phyloP scores from a whole-genome alignment of 2,888 invertebrate species.

The Cylloceria caligata region DNA sequence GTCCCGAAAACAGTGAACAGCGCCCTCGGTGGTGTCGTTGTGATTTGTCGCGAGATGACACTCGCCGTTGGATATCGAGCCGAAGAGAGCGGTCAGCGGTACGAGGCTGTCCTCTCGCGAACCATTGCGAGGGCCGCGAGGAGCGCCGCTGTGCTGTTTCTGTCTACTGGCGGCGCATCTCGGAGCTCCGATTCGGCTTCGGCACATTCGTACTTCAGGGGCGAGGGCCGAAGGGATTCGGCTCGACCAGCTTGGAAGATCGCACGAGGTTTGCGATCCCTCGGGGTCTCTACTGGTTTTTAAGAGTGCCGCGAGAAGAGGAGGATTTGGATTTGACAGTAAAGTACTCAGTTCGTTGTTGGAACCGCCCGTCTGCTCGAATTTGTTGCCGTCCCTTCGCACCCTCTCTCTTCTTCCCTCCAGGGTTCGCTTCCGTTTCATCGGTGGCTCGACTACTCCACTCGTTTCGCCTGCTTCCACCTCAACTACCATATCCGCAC shows the following conservation, averaged over 20 bases:
- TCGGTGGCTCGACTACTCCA: constrained; percentile 79
- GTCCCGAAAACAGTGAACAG: constrained; percentile 94
- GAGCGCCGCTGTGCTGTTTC: constrained; percentile 85
- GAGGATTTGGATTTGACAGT: constrained; percentile 87
- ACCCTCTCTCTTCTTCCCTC: constrained; percentile 74
- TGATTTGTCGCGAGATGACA: constrained; percentile 91
- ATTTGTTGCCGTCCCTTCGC: constrained; percentile 81
- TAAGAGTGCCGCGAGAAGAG: constrained; percentile 88
- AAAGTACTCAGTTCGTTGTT: constrained; percentile 89
- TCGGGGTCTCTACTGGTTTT: constrained; percentile 87
- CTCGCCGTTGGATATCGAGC: constrained; percentile 84
- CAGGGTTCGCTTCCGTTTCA: constrained; percentile 85
- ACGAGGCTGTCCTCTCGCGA: constrained; percentile 76
- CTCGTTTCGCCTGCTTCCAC: constrained; percentile 77
- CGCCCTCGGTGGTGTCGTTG: constrained; percentile 92
- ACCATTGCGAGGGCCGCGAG: constrained; percentile 75
- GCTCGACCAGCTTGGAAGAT: constrained; percentile 60
- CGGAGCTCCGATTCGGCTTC: constrained; percentile 61
- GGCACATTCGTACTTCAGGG: constrained; percentile 56
- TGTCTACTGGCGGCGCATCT: constrained; percentile 86
- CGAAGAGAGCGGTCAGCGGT: constrained; percentile 83
- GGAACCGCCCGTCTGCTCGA: constrained; percentile 88
- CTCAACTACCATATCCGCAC: constrained; percentile 61
- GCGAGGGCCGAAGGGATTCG: constrained; percentile 49
- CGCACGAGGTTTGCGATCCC: constrained; percentile 55